These are phyloP conservation scores for Psophia crepitans DNA, from an alignment of 2,113 vertebrate genomes.

Conservation along the genomic window DNA sequence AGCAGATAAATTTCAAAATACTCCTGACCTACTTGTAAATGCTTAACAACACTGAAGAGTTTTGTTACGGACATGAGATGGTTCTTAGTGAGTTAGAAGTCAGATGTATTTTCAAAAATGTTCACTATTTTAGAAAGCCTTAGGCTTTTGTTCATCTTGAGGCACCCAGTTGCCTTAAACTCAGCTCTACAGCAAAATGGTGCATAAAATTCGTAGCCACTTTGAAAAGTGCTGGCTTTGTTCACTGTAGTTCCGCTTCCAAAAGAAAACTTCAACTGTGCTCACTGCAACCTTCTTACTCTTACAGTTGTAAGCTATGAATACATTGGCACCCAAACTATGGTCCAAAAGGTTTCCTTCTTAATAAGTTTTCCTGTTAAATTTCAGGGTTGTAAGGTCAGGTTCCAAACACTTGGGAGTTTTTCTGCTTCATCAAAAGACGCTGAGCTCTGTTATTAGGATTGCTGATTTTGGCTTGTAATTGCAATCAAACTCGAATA, in stretches of 20 bases:
- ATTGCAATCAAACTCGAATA: conserved; percentile 19
- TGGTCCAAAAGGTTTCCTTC: background rate
- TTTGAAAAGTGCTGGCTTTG: background rate
- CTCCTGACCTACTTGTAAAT: background rate
- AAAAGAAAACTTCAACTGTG: background rate
- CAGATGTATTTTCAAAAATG: background rate
- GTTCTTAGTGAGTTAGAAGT: background rate
- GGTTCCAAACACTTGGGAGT: background rate
- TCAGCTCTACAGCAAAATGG: background rate
- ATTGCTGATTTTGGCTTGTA: conserved; percentile 44
- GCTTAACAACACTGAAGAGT: background rate
- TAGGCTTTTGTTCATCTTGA: background rate
- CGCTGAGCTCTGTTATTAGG: background rate
- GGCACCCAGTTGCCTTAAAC: background rate
- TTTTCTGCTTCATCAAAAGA: conserved; percentile 6
- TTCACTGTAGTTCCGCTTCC: background rate
- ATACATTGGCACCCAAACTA: background rate
- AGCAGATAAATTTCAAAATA: background rate
- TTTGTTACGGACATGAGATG: background rate
- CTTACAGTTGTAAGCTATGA: background rate
- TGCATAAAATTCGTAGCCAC: background rate
- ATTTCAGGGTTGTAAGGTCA: background rate
- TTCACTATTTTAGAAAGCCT: background rate
- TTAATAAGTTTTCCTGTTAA: background rate
- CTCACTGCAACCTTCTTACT: background rate